phyloP scores from a whole-genome alignment of 92 coral and sea anemone genomes.

The Umimayanthus chanpuru region DNA sequence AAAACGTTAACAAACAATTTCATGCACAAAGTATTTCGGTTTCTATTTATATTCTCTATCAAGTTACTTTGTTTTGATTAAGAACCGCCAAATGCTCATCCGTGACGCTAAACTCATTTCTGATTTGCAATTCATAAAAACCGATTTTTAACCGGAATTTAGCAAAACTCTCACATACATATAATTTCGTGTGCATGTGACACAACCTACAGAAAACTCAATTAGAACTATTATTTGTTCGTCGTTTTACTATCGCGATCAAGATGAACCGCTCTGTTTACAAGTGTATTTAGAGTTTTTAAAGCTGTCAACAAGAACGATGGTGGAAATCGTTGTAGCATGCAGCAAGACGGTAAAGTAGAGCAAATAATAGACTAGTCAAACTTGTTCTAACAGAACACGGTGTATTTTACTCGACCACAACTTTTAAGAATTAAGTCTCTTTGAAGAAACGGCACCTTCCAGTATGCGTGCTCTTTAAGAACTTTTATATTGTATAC shows the following conservation, averaged over 20 bases:
- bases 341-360: background rate
- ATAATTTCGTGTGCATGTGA: no score
- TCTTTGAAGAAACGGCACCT: no score
- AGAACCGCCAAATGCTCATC: background rate
- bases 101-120: background rate
- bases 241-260: background rate
- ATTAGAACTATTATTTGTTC: no score
- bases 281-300: background rate
- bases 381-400: no score
- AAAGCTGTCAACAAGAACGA: background rate
- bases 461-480: no score
- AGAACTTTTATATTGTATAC: no score
- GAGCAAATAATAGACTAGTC: background rate
- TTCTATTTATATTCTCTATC: background rate
- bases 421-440: no score
- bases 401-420: no score
- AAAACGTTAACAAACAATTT: no score
- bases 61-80: constrained; percentile 4
- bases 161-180: background rate
- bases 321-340: background rate
- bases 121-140: background rate
- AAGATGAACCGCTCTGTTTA: background rate
- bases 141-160: background rate
- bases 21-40: no score
- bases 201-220: no score